A percentile compares a stretch with the other conserved stretches of the same genome.
These are phyloP conservation scores for Frankliniella fusca DNA, from an alignment of 2,888 invertebrate genomes.

Conservation along the genomic window DNA sequence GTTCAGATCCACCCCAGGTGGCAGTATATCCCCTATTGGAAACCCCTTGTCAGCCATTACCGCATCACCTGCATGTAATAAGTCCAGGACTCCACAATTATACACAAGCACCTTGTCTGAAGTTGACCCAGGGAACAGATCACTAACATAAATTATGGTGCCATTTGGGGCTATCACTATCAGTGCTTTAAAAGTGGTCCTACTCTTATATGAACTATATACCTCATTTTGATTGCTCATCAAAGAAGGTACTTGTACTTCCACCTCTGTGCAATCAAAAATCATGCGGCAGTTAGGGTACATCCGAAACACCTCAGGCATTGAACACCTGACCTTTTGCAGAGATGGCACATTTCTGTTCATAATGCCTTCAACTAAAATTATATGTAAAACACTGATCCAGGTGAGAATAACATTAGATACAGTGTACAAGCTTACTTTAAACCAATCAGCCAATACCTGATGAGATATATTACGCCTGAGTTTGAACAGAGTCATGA, in stretches of 20 bases:
- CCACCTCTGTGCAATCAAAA: slow-evolving; percentile 31
- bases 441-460: neutral
- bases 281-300: slow-evolving; percentile 28
- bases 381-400: neutral
- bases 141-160: slow-evolving; percentile 30
- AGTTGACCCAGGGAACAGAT: slow-evolving; percentile 28
- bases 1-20: neutral
- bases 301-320: neutral
- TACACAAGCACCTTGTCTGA: slow-evolving; percentile 29
- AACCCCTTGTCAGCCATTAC: slow-evolving; percentile 32
- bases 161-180: slow-evolving; percentile 32
- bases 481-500: neutral
- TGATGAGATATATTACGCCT: neutral
- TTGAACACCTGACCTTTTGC: neutral
- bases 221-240: slow-evolving; percentile 16
- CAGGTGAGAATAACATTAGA: neutral
- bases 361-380: neutral
- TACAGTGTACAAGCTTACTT: neutral
- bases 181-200: slow-evolving; percentile 30
- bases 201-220: slow-evolving; percentile 29
- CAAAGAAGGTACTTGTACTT: slow-evolving; percentile 18
- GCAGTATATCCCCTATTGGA: slow-evolving; percentile 27
- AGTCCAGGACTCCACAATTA: neutral
- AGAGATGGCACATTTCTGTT: neutral
- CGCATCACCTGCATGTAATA: slow-evolving; percentile 26